Evolutionary conservation across 2,888 invertebrate genomes (phyloP).

Genomic region (Eupithecia subfuscata): DNA sequence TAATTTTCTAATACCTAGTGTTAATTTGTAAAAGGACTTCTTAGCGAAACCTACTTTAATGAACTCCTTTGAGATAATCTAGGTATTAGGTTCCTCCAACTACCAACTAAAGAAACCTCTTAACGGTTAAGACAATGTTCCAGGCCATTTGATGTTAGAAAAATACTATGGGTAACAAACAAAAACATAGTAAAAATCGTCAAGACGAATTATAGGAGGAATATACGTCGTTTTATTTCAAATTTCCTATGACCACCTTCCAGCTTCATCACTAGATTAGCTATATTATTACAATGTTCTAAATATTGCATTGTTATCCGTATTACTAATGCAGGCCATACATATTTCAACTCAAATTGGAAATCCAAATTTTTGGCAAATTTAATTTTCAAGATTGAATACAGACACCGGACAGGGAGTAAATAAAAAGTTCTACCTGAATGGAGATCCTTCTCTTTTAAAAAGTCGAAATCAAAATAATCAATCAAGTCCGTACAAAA

Average conservation of each 20-base stretch:
- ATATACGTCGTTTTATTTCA: neutral
- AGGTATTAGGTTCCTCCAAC: neutral
- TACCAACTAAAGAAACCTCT: neutral
- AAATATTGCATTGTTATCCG: too few relatives aligned
- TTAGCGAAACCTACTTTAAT: neutral
- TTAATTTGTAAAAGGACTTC: neutral
- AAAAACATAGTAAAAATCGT: neutral
- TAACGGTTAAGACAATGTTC: neutral
- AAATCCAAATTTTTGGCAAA: neutral
- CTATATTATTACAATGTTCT: neutral
- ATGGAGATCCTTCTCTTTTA: neutral
- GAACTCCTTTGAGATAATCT: neutral
- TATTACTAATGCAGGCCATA: neutral
- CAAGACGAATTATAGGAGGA: neutral
- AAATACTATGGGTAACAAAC: neutral
- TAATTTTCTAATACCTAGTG: slow-evolving; percentile 3
- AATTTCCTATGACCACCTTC: neutral
- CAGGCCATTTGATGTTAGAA: neutral
- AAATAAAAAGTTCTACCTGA: neutral
- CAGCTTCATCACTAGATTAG: neutral
- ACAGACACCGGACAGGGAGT: neutral
- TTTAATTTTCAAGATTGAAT: neutral
- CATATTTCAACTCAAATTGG: neutral
- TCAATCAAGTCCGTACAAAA: too few relatives aligned
- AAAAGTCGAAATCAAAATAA: neutral